Evolutionary conservation across 2,113 vertebrate species (phyloP), one percentile per base, ranked within the genome.

Genomic region (Pavo muticus): DNA sequence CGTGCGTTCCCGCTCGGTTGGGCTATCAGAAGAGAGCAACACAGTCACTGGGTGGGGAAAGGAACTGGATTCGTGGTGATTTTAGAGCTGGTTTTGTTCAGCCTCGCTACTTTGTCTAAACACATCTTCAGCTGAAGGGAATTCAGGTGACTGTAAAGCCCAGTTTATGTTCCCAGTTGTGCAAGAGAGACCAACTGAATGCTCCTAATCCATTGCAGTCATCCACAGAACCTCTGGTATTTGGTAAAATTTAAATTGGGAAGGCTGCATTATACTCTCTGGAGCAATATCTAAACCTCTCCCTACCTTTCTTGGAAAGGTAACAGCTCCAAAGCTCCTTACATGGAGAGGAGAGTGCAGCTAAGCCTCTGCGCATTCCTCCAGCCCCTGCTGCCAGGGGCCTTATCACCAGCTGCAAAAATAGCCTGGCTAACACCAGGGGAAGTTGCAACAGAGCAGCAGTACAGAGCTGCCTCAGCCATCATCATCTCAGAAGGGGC

Each of bases 1-100:
- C 0, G 99, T 99, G 78, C 99, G 98, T 32, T 99, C 99, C 44
- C 99, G 98, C 96, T 99, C 99, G 23, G 99, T 99, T 65, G 99
- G 99, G 95, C 99, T 99, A 97, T 20, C 77, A 59, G 91, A 71
- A 96, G 61, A 68, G 87, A 93, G 87, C 25, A 96, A 97, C 7
- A 87, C 52, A 78, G 80, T 96, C 67, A 91, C 9, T 16, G 56
- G 19, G 67, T 91, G 19, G 15, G 52, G 59, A 91, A 69, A 72
- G 42, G 71, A 94, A 75, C 52, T 35, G 93, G 30, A 75, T 57
- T 69, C 27, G 19, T 14, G 47, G 47, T 39, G 76, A 47, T 84
- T 91, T 68, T 42, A 21, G 52, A 86, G 68, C 23, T 60, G 50
- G 60, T 77, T 21, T 44, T 39, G 48, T 10, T 52, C 2, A 86